Base-by-base conservation (phyloP, 2,888 invertebrate species). In the Barypeithes pellucidus region DNA sequence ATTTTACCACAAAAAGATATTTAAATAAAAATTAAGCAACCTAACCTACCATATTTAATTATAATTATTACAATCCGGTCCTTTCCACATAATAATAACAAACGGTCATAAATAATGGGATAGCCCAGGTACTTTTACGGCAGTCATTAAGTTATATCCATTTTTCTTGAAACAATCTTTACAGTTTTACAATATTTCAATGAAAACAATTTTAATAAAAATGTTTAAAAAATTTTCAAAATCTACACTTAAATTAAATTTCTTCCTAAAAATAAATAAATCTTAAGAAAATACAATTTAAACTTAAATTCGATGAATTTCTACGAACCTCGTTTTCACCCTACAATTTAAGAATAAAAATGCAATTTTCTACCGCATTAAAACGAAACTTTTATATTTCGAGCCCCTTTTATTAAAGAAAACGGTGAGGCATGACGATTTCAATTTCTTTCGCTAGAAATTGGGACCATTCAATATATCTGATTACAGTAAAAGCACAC, bases 391-490 rank as follows among this genome's bases (percentile, higher is more conserved):
- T 69, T 69, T 66, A 72, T 72, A 70, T 72, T 72, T 72, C 50
- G 36, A 54, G 72, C 67, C 68, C 73, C 73, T 63, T 73, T 73
- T 73, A 73, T 73, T 73, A 73, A 73, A 65, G 68, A 77, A 72
- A 63, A 74, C 74, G 68, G 41, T 65, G 69, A 75, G 75, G 79
- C 79, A 76, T 80, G 79, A 80, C 79, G 77, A 78, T 79, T 79
- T 77, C 73, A 69, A 77, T 79, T 79, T 78, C 77, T 75, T 77
- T 72, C 71, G 73, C 67, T 72, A 68, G 43, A 74, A 80, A 80
- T 78, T 77, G 79, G 73, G 77, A 74, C 77, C 77, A 79, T 80
- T 79, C 80, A 79, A 78, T 78, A 78, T 76, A 79, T 78, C 75
- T 80, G 81, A 81, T 80, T 78, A 77, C 76, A 78, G 76, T 79